Percentiles rank a stretch among this genome's conserved stretches.
phyloP scores from a whole-genome alignment of 2,797 vertebrate genomes.

The Crocodylus rhombifer region DNA sequence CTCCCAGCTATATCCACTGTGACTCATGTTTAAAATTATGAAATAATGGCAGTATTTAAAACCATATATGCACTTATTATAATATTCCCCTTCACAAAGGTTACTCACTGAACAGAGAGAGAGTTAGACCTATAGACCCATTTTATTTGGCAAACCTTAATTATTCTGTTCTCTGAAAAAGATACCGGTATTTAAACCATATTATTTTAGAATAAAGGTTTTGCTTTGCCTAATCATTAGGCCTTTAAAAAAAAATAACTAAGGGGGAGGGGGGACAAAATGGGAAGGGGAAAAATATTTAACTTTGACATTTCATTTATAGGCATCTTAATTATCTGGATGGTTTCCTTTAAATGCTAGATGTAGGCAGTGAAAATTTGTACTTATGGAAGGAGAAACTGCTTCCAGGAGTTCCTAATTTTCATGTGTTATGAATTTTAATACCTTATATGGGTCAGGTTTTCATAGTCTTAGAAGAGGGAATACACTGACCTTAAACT shows the following conservation, averaged over 20 bases:
- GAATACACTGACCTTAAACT: constrained; percentile 82
- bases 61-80: constrained; percentile 65
- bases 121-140: constrained; percentile 52
- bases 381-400: constrained; percentile 79
- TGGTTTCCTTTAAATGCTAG: constrained; percentile 84
- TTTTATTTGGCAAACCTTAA: constrained; percentile 75
- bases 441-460: constrained; percentile 78
- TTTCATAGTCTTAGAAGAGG: constrained; percentile 76
- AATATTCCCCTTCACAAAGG: constrained; percentile 59
- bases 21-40: constrained; percentile 72
- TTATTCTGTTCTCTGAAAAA: constrained; percentile 74
- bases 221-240: constrained; percentile 68
- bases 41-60: constrained; percentile 59
- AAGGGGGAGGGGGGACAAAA: too few relatives aligned
- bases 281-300: constrained; percentile 75
- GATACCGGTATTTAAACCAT: constrained; percentile 73
- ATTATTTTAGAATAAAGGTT: constrained; percentile 80
- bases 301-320: constrained; percentile 85
- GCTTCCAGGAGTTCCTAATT: constrained; percentile 83
- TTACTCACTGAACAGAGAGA: constrained; percentile 59
- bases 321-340: constrained; percentile 86
- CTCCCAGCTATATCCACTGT: constrained; percentile 63
- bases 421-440: constrained; percentile 87
- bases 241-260: neutral
- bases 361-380: constrained; percentile 80